Evolutionary conservation across 2,888 invertebrate genomes (phyloP), one percentile per base, ranked within the genome.

Genomic region (Xylocampa areola): DNA sequence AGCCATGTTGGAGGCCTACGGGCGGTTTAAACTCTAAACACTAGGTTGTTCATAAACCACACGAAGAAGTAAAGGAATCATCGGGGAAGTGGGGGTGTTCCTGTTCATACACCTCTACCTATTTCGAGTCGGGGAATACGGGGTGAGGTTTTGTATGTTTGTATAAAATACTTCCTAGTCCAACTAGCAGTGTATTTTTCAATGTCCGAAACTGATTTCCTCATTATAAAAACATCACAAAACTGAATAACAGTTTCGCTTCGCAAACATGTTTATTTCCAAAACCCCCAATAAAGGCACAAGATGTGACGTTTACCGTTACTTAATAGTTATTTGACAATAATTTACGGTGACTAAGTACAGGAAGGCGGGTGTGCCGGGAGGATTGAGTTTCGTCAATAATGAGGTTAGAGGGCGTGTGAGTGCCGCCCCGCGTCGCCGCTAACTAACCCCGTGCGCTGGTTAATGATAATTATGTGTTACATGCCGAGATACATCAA

Each of bases 361-460:
- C 41, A 59, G 63, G 65, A 53, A 68, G 59, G 68, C 63, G 66
- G 69, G 68, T 49, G 75, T 69, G 70, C 59, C 62, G 62, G 53
- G 65, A 69, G 73, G 80, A 81, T 87, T 74, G 79, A 78, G 81
- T 86, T 85, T 80, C 85, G 68, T 76, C 81, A 79, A 80, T 87
- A 87, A 86, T 84, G 87, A 87, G 84, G 86, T 84, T 82, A 85
- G 61, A 77, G 80, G 79, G 73, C 76, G 77, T 40, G 51, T 66
- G 78, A 78, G 75, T 75, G 68, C 64, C 57, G 50, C 54, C 64
- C 52, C 68, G 68, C 69, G 70, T 73, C 70, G 50, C 48, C 67
- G 52, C 65, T 77, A 75, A 69, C 72, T 73, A 66, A 70, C 60
- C 40, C 39, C 17, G 36, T 16, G 40, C 49, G 39, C 16, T 51